Percentiles rank a stretch among this genome's conserved stretches.
phyloP scores from a whole-genome alignment of 2,888 invertebrate genomes.

The Dicyrtomina minuta region DNA sequence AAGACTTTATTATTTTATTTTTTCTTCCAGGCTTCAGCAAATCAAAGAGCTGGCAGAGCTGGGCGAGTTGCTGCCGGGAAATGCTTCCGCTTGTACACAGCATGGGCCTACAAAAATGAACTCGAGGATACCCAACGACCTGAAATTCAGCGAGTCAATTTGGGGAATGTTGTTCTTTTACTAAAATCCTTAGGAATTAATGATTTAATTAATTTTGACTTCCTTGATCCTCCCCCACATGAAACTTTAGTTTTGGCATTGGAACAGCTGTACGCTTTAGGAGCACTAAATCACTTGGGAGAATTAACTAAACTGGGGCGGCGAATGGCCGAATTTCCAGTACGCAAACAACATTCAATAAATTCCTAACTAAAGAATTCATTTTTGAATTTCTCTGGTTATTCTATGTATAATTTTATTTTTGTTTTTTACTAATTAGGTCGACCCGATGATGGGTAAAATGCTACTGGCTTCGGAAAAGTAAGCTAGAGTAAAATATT shows the following conservation, averaged over 20 bases:
- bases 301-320: conserved; percentile 95
- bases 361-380: conserved; percentile 55
- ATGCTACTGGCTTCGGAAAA: conserved; percentile 35
- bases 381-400: background rate
- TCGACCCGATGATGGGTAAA: conserved; percentile 11
- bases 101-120: conserved; percentile 98
- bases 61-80: conserved; percentile 96
- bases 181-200: conserved; percentile 96
- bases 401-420: background rate
- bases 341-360: conserved; percentile 89
- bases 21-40: conserved; percentile 74
- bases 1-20: too few species aligned
- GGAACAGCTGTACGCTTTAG: conserved; percentile 95
- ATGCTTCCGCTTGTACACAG: conserved; percentile 96
- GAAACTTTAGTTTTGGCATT: conserved; percentile 87
- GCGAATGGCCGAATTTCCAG: conserved; percentile 98
- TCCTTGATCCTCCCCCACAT: conserved; percentile 96
- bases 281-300: conserved; percentile 95
- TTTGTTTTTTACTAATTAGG: background rate
- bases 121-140: conserved; percentile 97
- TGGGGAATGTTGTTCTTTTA: conserved; percentile 95
- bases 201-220: conserved; percentile 97
- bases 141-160: conserved; percentile 96
- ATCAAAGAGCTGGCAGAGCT: conserved; percentile 94
- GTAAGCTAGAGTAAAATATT: conserved; percentile 18